Evolutionary conservation across 1,140 invertebrate genomes (phyloP), one percentile per base, ranked within the genome.

Genomic region (Holotrichia oblita): DNA sequence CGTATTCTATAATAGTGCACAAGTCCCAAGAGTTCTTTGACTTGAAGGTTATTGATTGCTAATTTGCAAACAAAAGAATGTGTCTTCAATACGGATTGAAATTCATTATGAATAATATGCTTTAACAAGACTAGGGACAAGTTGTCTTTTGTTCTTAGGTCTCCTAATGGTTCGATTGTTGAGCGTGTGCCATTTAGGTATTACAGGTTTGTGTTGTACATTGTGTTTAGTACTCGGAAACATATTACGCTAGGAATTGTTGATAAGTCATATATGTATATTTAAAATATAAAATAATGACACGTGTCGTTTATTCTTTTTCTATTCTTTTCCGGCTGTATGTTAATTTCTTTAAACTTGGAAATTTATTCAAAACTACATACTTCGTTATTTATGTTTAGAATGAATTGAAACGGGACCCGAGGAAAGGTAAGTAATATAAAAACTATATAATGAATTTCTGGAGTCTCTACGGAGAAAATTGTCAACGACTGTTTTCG

Each of bases 41-140:
- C 61, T 69, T 34, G 22, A 69, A 69, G 61, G 61, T 69, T 69
- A 69, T 27, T 69, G 61, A 69, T 69, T 69, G 61, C 61, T 69
- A 69, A 69, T 69, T 69, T 69, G 61, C 61, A 69, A 69, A 69
- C 61, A 69, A 69, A 69, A 69, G 17, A 69, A 69, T 69, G 22
- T 27, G 12, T 69, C 61, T 22, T 69, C 61, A 69, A 27, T 9
- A 22, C 10, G 24, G 20, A 69, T 69, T 69, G 7, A 69, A 69
- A 69, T 69, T 69, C 61, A 69, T 69, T 69, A 69, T 10, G 61
- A 34, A 69, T 22, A n/a, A 22, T n/a, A 69, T 9, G 61, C 27
- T 69, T 69, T 69, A 69, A 69, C 61, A 69, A 69, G 61, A 69
- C 61, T 34, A 34, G 61, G 22, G 61, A 69, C 27, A 69, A 69